phyloP scores from a whole-genome alignment of 2,113 vertebrate species.

The Misgurnus mizolepis region DNA sequence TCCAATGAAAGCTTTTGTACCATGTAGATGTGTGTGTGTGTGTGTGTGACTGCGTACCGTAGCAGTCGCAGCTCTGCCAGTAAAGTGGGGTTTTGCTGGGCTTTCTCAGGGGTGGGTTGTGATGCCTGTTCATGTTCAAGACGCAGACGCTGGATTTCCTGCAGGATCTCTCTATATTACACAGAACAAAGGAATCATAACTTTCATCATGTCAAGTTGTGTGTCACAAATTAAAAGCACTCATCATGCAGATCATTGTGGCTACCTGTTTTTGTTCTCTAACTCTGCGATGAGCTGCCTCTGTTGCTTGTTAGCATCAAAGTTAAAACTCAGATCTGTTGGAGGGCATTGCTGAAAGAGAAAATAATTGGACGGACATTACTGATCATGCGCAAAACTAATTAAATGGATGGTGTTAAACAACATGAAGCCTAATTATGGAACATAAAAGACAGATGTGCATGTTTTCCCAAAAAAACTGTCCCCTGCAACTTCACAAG shows the following conservation, averaged over 20 bases:
- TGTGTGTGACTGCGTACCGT: slow-evolving; percentile 71
- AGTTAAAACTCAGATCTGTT: slow-evolving; percentile 85
- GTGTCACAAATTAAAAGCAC: no score
- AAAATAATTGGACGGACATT: slow-evolving; percentile 49
- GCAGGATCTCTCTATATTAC: slow-evolving; percentile 85
- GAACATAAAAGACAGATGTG: slow-evolving; percentile 13
- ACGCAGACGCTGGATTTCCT: slow-evolving; percentile 92
- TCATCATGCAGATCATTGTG: no score
- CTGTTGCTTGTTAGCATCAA: slow-evolving; percentile 94
- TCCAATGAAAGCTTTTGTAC: no score
- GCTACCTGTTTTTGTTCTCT: slow-evolving; percentile 95
- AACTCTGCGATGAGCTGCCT: slow-evolving; percentile 95
- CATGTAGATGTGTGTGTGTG: background rate
- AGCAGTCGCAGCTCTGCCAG: slow-evolving; percentile 90
- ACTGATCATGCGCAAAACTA: background rate
- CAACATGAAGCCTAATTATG: slow-evolving; percentile 6
- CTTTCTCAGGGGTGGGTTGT: slow-evolving; percentile 92
- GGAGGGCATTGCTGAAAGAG: slow-evolving; percentile 82
- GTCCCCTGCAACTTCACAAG: slow-evolving; percentile 15
- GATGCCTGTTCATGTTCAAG: slow-evolving; percentile 94
- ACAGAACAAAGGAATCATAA: background rate
- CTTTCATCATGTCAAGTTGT: background rate
- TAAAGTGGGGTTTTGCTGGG: slow-evolving; percentile 92
- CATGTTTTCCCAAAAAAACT: background rate
- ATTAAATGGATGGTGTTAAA: background rate